Base-by-base conservation (phyloP, 1,140 invertebrate species). In the Cataglyphis hispanica region DNA sequence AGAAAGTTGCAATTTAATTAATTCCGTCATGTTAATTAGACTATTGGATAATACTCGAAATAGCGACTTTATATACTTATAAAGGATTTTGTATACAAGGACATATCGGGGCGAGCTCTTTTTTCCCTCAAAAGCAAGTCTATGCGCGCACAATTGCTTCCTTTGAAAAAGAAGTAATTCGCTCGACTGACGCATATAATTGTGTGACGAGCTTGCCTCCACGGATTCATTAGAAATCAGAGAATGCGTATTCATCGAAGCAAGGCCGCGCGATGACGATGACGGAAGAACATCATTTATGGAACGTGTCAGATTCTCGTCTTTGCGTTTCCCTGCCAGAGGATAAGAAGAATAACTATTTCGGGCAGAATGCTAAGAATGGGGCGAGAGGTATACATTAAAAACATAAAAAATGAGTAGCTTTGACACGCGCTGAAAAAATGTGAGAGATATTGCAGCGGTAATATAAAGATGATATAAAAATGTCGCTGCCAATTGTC, bases 221-320 rank as follows among this genome's bases (percentile, higher is more conserved):
- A 16, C 6, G 64, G 63, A 70, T 81, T 25, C 37, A 72, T 81
- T 70, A 72, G 72, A 81, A 81, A 81, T 81, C 66, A 72, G 66
- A 72, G 58, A 72, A 81, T 53, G 78, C 78, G 46, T 80, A 80
- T 80, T 80, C 76, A 80, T 80, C 46, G 70, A 13, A n/a, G 53
- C 53, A 53, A 81, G 53, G 53, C 19, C 78, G 72, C 37, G 37
- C 37, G 22, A 25, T n/a, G 11, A 16, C 43, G 22, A 25, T n/a
- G 16, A 13, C 31, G 8, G n/a, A 67, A 50, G 34, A 58, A 58
- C 46, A 46, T 81, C 40, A 70, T 60, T 31, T 7, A 37, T 37
- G 5, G 34, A 31, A 31, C 63, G 46, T 1, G 31, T 43, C 56
- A n/a, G 56, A 22, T 31, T 43, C 40, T 27, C 22, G 22, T 13